These are phyloP conservation scores for Numenius phaeopus DNA, from an alignment of 2,797 vertebrate genomes.

Conservation along the genomic window DNA sequence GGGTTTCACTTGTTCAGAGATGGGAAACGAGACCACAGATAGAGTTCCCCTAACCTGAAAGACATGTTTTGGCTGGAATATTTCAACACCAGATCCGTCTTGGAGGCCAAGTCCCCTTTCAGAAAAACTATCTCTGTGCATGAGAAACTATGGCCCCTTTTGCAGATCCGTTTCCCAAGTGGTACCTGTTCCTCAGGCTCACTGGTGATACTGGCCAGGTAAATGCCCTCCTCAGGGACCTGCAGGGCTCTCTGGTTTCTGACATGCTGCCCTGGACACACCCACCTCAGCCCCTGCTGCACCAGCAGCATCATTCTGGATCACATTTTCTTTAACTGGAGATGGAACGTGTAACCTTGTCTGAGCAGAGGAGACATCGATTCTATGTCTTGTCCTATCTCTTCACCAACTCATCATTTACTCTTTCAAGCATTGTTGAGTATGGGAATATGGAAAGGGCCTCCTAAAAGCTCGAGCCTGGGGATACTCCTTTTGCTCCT, in stretches of 20 bases:
- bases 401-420: background rate
- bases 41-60: background rate
- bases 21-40: background rate
- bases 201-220: background rate
- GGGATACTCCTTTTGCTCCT: background rate
- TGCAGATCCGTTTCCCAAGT: background rate
- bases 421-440: background rate
- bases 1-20: background rate
- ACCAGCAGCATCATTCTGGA: background rate
- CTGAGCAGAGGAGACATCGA: background rate
- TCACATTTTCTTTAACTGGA: background rate
- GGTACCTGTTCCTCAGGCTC: background rate
- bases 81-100: background rate
- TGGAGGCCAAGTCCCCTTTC: background rate
- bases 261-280: background rate
- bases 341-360: fast-evolving
- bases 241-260: background rate
- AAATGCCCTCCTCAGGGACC: background rate
- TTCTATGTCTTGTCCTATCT: background rate
- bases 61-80: background rate
- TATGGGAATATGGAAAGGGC: background rate
- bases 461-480: background rate
- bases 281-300: background rate
- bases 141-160: background rate
- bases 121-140: background rate